Percentiles rank a stretch among this genome's conserved stretches.
These are phyloP conservation scores for Metacarcinus magister DNA, from an alignment of 2,888 invertebrate genomes.

Conservation along the genomic window DNA sequence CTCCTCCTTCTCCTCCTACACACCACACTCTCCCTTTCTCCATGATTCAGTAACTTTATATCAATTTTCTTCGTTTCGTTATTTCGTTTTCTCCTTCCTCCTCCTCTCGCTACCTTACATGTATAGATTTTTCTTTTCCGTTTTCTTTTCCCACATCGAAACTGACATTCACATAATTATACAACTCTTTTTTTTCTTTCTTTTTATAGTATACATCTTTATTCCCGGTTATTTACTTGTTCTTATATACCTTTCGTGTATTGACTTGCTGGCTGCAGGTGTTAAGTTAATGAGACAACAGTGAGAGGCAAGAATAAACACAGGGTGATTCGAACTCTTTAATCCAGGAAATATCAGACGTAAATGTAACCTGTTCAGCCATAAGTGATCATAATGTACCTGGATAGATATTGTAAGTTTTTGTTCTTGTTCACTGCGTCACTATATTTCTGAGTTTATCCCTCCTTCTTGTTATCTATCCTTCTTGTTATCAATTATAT, in stretches of 20 bases:
- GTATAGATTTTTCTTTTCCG: not conserved
- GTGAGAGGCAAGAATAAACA: not conserved
- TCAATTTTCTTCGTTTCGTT: not conserved
- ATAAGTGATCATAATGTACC: not conserved
- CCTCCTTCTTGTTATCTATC: not conserved
- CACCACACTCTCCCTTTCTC: slow-evolving; percentile 27
- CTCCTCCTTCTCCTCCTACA: not conserved
- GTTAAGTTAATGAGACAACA: not conserved
- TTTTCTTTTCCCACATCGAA: not conserved
- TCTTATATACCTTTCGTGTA: not conserved
- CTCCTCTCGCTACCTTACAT: not conserved
- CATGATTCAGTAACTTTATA: not conserved
- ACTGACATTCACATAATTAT: not conserved
- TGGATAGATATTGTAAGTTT: not conserved
- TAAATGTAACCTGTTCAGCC: not conserved
- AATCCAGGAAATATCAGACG: not conserved
- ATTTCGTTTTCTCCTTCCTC: not conserved
- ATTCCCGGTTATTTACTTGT: not conserved
- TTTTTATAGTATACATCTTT: not conserved
- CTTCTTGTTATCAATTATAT: not conserved
- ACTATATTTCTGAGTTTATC: not conserved
- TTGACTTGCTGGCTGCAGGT: not conserved
- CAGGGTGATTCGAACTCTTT: not conserved
- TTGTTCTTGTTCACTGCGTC: not conserved
- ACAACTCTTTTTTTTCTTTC: not conserved